Base-by-base conservation (phyloP, 2,888 invertebrate genomes). In the Carcina quercana region DNA sequence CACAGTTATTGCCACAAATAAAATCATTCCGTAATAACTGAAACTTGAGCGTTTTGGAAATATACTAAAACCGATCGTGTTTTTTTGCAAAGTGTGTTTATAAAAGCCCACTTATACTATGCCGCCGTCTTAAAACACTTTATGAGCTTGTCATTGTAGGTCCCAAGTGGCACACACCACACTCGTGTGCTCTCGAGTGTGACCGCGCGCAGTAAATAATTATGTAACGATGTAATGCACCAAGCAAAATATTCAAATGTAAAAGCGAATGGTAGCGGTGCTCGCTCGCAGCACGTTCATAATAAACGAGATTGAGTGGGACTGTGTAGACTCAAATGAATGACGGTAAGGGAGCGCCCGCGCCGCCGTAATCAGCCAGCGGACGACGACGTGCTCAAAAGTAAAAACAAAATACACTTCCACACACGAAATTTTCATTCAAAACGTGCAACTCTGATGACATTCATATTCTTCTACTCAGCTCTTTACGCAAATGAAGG, bases 301-400 rank as follows among this genome's bases (percentile, higher is more conserved):
- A 76, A 80, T 79, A 71, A 76, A 79, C 71, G 71, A 76, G 74
- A 78, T 76, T 75, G 79, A 79, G 76, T 69, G 65, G 72, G 71
- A 72, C 66, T 67, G 62, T 59, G 72, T 59, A 66, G 66, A 68
- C 68, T 62, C 68, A 74, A 80, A 78, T 79, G 79, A 80, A 76
- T 73, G 78, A 74, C 78, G 64, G 67, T 59, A 64, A 69, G 67
- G 63, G 60, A 58, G 65, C 54, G 58, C 57, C 53, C 58, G 65
- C 54, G 58, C 57, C 53, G 58, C n/a, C 63, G 75, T 75, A 79
- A 80, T 80, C 76, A 78, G 73, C 63, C 69, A 67, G 49, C 74
- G 54, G 65, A 59, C 24, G 47, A 59, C 24, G 47, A 52, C 64
- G 66, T 66, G 64, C 65, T 68, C 57, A 57, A 58, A 57, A 66